Base-by-base conservation (phyloP, 2,888 invertebrate genomes). In the Nomada flava region DNA sequence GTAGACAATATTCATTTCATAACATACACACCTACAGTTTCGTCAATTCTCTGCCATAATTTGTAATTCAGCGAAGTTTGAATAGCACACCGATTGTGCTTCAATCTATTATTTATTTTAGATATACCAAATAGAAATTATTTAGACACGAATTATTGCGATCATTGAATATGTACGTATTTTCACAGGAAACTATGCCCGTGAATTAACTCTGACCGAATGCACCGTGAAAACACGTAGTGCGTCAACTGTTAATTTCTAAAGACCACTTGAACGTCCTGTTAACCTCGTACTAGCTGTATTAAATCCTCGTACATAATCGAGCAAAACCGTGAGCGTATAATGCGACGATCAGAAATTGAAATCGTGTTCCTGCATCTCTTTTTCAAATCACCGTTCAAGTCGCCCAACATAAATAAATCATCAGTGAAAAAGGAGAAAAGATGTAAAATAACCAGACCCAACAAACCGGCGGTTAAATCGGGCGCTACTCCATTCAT, bases 331-430 rank as follows among this genome's bases (percentile, higher is more conserved):
- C 47, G 13, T 59, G 47, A 70, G 47, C 26, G 26, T 29, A 29
- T 13, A 55, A 60, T 26, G 4, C 13, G 15, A 23, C 7, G 26
- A 47, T 59, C 20, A 29, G 29, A 59, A 59, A 47, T 59, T 69
- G 26, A 57, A 44, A 42, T 44, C 44, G n/a, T n/a, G 9, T 18
- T 23, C 2, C 42, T 42, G 2, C 1, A 55, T 1, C n/a, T 26
- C 26, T 18, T 9, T 15, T 20, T 15, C 15, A 4, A 42, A 20
- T 26, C 9, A 26, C n/a, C 44, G 57, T 69, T 69, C 57, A 23
- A 26, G 36, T 44, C 5, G 23, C 4, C 15, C 18, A 20, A 9
- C 23, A 55, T 20, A 57, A 69, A 69, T 69, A 57, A 69, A 69
- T 42, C n/a, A 11, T 13, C n/a, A 23, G 2, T 7, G 10, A 18